Evolutionary conservation across 2,797 vertebrate species (phyloP).

Genomic region (Onychomys leucogaster): DNA sequence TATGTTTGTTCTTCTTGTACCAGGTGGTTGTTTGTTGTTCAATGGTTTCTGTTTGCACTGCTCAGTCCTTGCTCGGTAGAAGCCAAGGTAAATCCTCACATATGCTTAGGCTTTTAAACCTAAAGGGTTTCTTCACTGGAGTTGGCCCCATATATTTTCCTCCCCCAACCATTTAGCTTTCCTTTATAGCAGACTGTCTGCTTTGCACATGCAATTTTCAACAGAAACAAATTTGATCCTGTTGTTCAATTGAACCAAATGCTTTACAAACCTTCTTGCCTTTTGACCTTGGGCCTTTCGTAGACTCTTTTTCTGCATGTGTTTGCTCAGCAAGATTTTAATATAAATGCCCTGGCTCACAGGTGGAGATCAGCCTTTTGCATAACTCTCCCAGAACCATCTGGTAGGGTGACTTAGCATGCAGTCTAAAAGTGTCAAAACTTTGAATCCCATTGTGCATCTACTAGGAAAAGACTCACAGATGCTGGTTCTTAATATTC

Average conservation of each 20-base stretch:
- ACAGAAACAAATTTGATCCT: constrained; percentile 32
- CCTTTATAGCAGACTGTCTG: not conserved
- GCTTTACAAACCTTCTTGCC: constrained; percentile 62
- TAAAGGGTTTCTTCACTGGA: not conserved
- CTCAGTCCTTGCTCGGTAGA: not conserved
- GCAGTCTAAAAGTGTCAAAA: constrained; percentile 77
- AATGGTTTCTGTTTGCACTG: not conserved
- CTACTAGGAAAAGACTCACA: constrained; percentile 76
- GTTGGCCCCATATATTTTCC: not conserved
- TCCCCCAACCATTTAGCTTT: not conserved
- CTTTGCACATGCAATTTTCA: constrained; percentile 37
- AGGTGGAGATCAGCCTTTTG: constrained; percentile 46
- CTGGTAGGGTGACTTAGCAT: constrained; percentile 73
- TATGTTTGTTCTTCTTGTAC: not conserved
- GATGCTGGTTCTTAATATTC: constrained; percentile 67
- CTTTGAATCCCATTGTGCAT: constrained; percentile 63
- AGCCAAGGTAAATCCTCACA: not conserved
- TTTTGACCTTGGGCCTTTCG: constrained; percentile 62
- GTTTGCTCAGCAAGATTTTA: constrained; percentile 49
- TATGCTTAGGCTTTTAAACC: not conserved
- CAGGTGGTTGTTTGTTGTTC: not conserved
- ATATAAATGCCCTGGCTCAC: not conserved
- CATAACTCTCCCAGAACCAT: constrained; percentile 61
- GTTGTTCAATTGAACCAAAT: not conserved
- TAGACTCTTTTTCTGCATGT: constrained; percentile 4